A percentile compares a stretch with the other conserved stretches of the same genome.
Evolutionary conservation across 2,888 invertebrate species (phyloP).

Genomic region (Ceramica pisi): DNA sequence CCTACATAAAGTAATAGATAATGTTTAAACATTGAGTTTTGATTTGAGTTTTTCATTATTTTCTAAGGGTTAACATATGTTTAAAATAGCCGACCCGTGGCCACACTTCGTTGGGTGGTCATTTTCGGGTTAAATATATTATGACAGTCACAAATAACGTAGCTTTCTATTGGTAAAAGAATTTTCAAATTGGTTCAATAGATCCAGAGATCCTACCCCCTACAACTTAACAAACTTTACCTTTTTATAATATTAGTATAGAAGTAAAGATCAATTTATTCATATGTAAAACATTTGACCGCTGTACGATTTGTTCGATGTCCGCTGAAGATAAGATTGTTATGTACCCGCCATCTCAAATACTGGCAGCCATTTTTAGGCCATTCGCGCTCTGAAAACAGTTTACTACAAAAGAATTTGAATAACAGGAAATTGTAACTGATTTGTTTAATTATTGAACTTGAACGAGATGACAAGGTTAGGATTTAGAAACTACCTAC

Average conservation of each 20-base stretch:
- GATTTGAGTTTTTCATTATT: neutral
- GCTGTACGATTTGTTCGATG: neutral
- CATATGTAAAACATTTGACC: neutral
- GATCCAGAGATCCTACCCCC: too few species aligned
- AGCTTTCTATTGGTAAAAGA: too few species aligned
- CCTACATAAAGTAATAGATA: neutral
- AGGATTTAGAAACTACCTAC: neutral
- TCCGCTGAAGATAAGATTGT: neutral
- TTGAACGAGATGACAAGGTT: neutral
- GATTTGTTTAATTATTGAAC: neutral
- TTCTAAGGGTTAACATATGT: too few species aligned
- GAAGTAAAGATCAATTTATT: neutral
- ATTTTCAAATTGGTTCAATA: too few species aligned
- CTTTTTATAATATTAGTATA: too few species aligned
- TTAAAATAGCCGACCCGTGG: too few species aligned
- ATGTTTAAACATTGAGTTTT: neutral
- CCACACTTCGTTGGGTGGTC: too few species aligned
- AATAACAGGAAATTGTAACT: conserved; percentile 5
- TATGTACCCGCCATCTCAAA: neutral
- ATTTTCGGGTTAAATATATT: too few species aligned
- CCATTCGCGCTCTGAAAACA: neutral
- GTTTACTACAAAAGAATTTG: neutral
- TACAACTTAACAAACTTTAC: too few species aligned
- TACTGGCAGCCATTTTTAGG: neutral
- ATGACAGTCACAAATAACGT: too few species aligned